phyloP scores from a whole-genome alignment of 2,888 invertebrate genomes.

The Scaptomyza caliginosa region DNA sequence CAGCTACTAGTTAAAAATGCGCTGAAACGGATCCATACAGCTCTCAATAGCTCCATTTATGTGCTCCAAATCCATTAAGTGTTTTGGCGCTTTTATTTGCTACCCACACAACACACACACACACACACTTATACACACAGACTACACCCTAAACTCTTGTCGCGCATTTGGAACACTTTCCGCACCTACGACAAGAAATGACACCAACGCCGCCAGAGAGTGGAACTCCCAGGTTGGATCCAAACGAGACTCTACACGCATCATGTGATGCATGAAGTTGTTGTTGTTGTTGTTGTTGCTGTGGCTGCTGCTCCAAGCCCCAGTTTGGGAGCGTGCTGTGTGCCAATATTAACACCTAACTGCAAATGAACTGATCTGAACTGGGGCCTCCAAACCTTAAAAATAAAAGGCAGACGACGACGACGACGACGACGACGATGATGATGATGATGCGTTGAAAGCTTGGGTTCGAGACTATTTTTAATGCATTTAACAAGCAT shows the following conservation, averaged over 20 bases:
- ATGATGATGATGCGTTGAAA: conserved; percentile 54
- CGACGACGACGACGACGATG: background rate
- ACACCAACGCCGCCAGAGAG: conserved; percentile 61
- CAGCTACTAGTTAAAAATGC: conserved; percentile 64
- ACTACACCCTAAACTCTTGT: conserved; percentile 72
- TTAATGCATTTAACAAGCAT: conserved; percentile 70
- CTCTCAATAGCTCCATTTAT: conserved; percentile 61
- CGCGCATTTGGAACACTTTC: conserved; percentile 71
- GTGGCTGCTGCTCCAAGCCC: conserved; percentile 39
- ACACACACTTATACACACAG: conserved; percentile 4
- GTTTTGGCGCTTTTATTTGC: conserved; percentile 72
- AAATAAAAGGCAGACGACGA: conserved; percentile 6
- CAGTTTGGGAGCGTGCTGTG: conserved; percentile 47
- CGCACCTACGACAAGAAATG: conserved; percentile 68
- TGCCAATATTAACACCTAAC: conserved; percentile 73
- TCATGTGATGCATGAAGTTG: conserved; percentile 37
- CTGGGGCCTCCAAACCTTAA: conserved; percentile 17
- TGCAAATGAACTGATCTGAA: conserved; percentile 46
- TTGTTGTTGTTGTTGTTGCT: conserved; percentile 10
- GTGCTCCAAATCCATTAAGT: conserved; percentile 78
- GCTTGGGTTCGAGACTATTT: conserved; percentile 31
- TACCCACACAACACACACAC: conserved; percentile 63
- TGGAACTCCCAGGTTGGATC: conserved; percentile 71
- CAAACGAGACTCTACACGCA: conserved; percentile 33
- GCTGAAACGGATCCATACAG: conserved; percentile 27